phyloP scores from a whole-genome alignment of 2,797 vertebrate genomes.

The Cheirogaleus major region DNA sequence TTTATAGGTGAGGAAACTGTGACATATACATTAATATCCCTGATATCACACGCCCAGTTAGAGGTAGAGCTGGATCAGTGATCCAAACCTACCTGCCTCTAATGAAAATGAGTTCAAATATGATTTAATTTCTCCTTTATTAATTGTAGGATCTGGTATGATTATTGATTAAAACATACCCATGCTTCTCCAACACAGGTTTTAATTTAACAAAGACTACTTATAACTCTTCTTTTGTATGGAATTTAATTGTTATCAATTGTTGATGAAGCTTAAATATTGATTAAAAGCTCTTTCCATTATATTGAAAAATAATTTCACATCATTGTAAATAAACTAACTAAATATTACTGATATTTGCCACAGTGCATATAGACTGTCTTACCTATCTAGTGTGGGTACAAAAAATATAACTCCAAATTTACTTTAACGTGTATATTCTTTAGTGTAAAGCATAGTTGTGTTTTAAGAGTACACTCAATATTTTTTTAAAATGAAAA shows the following conservation, averaged over 20 bases:
- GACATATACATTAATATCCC: neutral
- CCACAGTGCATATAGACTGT: neutral
- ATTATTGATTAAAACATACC: neutral
- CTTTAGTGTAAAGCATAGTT: neutral
- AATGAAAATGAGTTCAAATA: neutral
- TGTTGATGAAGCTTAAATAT: neutral
- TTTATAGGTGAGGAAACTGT: neutral
- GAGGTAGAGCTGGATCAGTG: neutral
- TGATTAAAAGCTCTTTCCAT: neutral
- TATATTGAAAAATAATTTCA: slow-evolving; percentile 1
- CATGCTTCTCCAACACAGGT: neutral
- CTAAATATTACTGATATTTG: neutral
- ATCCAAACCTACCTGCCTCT: neutral
- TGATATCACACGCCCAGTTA: neutral
- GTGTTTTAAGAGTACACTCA: neutral
- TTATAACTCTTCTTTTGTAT: neutral
- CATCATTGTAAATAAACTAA: neutral
- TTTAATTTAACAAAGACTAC: neutral
- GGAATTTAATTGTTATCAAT: neutral
- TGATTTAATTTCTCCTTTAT: slow-evolving; percentile 14
- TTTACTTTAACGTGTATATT: neutral
- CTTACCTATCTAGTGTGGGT: neutral
- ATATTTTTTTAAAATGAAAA: neutral
- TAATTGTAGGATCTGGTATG: neutral
- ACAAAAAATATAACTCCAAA: neutral